Evolutionary conservation across 2,797 vertebrate genomes (phyloP).

Genomic region (Silurus aristotelis): DNA sequence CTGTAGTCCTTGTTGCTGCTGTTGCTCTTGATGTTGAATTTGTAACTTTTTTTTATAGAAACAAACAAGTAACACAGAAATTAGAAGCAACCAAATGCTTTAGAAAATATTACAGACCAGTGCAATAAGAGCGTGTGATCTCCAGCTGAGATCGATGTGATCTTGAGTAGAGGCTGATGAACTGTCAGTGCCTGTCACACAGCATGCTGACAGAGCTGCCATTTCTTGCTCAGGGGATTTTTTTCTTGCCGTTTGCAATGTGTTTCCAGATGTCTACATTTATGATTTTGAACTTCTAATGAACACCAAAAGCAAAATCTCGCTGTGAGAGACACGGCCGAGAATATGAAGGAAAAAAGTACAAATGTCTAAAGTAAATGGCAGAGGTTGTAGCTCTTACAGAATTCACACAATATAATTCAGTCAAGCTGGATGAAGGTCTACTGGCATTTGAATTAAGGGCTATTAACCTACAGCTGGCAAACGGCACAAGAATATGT

Average conservation of each 20-base stretch:
- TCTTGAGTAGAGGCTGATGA: neutral
- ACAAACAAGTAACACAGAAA: no score
- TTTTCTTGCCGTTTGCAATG: neutral
- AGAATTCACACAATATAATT: constrained; percentile 1
- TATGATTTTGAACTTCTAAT: constrained; percentile 1
- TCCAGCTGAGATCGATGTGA: neutral
- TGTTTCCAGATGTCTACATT: neutral
- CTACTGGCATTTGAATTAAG: constrained; percentile 19
- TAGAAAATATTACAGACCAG: neutral
- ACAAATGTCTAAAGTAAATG: constrained; percentile 10
- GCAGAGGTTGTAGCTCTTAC: neutral
- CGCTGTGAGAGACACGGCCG: neutral
- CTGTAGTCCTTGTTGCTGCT: no score
- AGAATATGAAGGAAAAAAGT: neutral
- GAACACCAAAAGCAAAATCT: neutral
- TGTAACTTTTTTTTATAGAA: no score
- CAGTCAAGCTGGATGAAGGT: constrained; percentile 6
- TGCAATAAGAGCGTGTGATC: neutral
- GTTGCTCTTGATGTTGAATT: no score
- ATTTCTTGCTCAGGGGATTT: neutral
- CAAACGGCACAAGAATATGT: constrained; percentile 13
- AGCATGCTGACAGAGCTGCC: neutral
- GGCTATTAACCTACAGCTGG: neutral
- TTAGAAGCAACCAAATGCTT: neutral
- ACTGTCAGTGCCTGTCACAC: neutral